Conservation (phyloP, 2,797 vertebrate genomes). For the Phylloscopus collybita region DNA sequence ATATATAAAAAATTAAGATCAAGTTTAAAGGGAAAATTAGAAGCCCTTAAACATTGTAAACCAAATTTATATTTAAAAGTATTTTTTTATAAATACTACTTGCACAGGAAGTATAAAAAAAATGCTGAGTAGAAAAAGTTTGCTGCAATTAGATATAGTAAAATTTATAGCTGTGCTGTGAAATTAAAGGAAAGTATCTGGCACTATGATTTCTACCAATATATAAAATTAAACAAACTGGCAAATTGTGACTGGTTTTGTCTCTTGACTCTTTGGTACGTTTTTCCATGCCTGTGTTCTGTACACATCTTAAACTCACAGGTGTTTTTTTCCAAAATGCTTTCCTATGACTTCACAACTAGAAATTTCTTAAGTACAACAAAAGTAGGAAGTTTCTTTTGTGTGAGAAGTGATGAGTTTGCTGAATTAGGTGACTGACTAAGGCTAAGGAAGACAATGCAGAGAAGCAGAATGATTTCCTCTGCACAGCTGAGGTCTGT, state of each 20-base stretch:
- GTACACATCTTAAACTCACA: not conserved
- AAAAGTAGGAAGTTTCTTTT: conserved; percentile 60
- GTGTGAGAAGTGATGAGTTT: not conserved
- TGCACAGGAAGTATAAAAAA: conserved; percentile 43
- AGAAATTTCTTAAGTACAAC: conserved; percentile 27
- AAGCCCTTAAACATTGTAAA: conserved; percentile 36
- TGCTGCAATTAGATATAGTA: not conserved
- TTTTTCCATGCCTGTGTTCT: not conserved
- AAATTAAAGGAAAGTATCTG: conserved; percentile 12
- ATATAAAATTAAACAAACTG: not conserved
- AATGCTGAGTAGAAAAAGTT: conserved; percentile 17
- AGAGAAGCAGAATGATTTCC: conserved; percentile 39
- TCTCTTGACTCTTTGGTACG: not conserved
- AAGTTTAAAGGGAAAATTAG: conserved; percentile 36
- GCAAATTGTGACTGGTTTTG: not conserved
- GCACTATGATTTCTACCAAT: not conserved
- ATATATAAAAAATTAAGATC: not conserved
- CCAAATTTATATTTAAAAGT: not conserved
- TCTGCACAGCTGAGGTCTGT: not conserved
- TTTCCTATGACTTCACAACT: conserved; percentile 1
- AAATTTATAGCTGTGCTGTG: conserved; percentile 1
- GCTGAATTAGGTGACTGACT: not conserved
- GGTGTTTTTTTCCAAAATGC: conserved; percentile 13
- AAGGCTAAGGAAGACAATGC: conserved; percentile 46
- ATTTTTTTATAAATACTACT: not conserved